Conservation (phyloP, 2,113 vertebrate genomes). For the Rhinogobius similis region DNA sequence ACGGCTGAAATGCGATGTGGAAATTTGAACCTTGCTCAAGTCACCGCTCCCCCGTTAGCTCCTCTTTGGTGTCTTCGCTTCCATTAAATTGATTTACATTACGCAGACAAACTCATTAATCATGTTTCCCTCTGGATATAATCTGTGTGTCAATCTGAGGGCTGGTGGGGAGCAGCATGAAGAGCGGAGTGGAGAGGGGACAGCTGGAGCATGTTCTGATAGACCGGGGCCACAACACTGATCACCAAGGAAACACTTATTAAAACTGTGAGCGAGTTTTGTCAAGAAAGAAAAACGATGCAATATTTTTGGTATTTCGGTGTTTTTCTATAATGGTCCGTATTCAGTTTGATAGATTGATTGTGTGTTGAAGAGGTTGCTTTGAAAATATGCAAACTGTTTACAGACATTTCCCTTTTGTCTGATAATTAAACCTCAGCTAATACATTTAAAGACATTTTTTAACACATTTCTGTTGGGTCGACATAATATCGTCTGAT, state of each 20-base stretch:
- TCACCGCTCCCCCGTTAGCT: background rate
- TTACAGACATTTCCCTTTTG: too few relatives aligned
- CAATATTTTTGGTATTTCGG: too few relatives aligned
- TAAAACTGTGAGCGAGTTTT: too few relatives aligned
- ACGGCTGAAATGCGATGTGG: conserved; percentile 76
- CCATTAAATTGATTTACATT: conserved; percentile 86
- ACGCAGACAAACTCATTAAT: conserved; percentile 78
- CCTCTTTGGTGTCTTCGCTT: conserved; percentile 65
- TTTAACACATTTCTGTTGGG: too few relatives aligned
- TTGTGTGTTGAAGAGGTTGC: background rate
- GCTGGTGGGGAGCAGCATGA: conserved; percentile 20
- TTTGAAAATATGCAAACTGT: too few relatives aligned
- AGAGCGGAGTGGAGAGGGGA: conserved; percentile 9
- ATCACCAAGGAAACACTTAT: conserved; percentile 34
- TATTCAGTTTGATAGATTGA: background rate
- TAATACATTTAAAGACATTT: too few relatives aligned
- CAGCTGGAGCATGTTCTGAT: conserved; percentile 59
- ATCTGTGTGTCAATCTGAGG: conserved; percentile 69
- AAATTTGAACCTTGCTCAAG: conserved; percentile 81
- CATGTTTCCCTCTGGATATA: conserved; percentile 75
- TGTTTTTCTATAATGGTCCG: background rate
- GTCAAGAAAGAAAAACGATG: too few relatives aligned
- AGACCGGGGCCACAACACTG: conserved; percentile 32
- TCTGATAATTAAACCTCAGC: too few relatives aligned
- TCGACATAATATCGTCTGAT: too few relatives aligned